Percentiles rank a stretch among this genome's conserved stretches.
Evolutionary conservation across 2,113 vertebrate genomes (phyloP).

Genomic region (Tachycineta bicolor): DNA sequence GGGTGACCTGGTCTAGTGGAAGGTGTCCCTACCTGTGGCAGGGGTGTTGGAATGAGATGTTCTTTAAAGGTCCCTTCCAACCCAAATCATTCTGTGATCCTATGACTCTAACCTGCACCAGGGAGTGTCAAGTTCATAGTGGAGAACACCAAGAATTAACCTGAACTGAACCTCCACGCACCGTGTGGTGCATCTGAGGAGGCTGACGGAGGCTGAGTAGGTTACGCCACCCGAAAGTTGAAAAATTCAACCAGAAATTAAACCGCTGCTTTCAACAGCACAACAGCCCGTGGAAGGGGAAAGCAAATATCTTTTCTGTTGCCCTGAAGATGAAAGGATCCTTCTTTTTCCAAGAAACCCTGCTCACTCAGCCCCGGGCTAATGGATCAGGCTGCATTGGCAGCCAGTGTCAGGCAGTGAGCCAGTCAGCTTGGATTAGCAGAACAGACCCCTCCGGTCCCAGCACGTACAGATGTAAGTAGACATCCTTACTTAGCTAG

Average conservation of each 20-base stretch:
- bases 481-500: not conserved
- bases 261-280: not conserved
- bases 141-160: not conserved
- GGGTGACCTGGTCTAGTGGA: not conserved
- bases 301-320: not conserved
- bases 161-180: not conserved
- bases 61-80: not conserved
- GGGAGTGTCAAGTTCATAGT: not conserved
- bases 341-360: not conserved
- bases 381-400: not conserved
- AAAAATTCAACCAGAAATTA: conserved; percentile 37
- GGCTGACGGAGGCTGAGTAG: not conserved
- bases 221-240: not conserved
- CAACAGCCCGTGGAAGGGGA: not conserved
- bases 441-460: not conserved
- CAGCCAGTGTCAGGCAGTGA: not conserved
- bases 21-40: not conserved
- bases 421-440: conserved; percentile 30
- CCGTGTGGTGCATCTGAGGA: not conserved
- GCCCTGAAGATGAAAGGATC: not conserved
- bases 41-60: not conserved
- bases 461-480: not conserved
- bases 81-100: not conserved
- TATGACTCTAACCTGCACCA: not conserved
- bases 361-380: not conserved